Evolutionary conservation across 2,888 invertebrate species (phyloP).

Genomic region (Chalcosyrphus nemorum): DNA sequence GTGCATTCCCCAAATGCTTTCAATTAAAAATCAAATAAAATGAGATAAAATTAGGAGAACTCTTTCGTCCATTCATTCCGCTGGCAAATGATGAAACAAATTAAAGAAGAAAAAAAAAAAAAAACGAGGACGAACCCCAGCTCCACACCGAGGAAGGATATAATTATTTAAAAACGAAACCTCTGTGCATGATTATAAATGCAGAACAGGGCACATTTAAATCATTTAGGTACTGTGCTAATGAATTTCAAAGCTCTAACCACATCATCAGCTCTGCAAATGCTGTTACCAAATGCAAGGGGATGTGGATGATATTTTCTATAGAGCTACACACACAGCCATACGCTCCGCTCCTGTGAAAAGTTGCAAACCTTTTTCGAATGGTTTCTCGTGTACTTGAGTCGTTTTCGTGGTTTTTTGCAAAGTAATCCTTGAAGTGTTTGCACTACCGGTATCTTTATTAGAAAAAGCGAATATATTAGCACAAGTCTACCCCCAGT

Average conservation of each 20-base stretch:
- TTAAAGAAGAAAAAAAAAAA: conserved; percentile 22
- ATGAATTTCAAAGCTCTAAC: conserved; percentile 74
- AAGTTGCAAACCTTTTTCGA: conserved; percentile 55
- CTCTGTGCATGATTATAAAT: conserved; percentile 72
- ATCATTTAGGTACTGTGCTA: conserved; percentile 73
- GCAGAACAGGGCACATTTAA: conserved; percentile 73
- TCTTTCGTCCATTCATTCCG: conserved; percentile 61
- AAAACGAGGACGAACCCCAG: neutral
- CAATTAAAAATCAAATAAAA: conserved; percentile 73
- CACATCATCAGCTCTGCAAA: conserved; percentile 74
- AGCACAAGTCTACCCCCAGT: conserved; percentile 13
- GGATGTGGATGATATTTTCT: conserved; percentile 3
- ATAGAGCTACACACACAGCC: conserved; percentile 2
- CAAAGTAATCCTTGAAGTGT: conserved; percentile 65
- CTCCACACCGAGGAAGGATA: conserved; percentile 60
- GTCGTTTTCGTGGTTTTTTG: conserved; percentile 54
- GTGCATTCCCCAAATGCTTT: conserved; percentile 72
- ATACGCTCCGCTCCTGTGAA: conserved; percentile 28
- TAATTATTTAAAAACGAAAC: conserved; percentile 73
- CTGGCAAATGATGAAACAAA: conserved; percentile 32
- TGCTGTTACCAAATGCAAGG: conserved; percentile 46
- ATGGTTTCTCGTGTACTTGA: conserved; percentile 50
- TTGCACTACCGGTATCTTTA: conserved; percentile 51
- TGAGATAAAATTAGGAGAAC: conserved; percentile 72
- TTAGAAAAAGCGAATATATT: conserved; percentile 36